Conservation (phyloP, 2,888 invertebrate species). For the Catocala nupta region DNA sequence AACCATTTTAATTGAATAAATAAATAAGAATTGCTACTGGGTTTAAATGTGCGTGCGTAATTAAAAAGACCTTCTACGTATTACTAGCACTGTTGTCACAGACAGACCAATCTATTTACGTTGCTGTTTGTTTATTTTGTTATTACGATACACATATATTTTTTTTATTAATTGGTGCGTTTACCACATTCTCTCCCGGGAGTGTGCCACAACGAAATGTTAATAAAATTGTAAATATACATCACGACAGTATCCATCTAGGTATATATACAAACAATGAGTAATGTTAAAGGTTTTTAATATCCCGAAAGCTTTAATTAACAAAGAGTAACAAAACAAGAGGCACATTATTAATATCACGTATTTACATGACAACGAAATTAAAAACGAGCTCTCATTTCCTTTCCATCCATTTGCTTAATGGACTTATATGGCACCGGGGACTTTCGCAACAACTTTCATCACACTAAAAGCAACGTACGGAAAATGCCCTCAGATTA, state of each 20-base stretch:
- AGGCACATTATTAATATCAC: slow-evolving; percentile 74
- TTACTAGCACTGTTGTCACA: too few relatives aligned
- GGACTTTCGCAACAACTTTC: slow-evolving; percentile 82
- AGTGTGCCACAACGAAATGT: too few relatives aligned
- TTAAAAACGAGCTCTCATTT: slow-evolving; percentile 84
- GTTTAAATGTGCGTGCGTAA: too few relatives aligned
- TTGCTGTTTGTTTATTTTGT: too few relatives aligned
- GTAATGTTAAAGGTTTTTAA: slow-evolving; percentile 51
- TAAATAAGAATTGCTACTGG: too few relatives aligned
- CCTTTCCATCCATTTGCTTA: slow-evolving; percentile 83
- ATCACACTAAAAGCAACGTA: slow-evolving; percentile 85
- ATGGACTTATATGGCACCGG: slow-evolving; percentile 83
- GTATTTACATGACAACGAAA: slow-evolving; percentile 80
- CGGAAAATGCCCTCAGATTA: slow-evolving; percentile 83
- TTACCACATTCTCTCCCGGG: too few relatives aligned
- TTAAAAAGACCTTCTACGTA: too few relatives aligned
- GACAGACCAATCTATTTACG: too few relatives aligned
- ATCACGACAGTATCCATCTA: not conserved
- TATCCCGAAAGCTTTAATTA: slow-evolving; percentile 62
- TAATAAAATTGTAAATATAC: too few relatives aligned
- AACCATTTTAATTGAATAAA: too few relatives aligned
- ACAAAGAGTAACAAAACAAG: slow-evolving; percentile 65
- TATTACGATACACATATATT: too few relatives aligned
- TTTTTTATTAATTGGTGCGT: too few relatives aligned
- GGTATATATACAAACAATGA: slow-evolving; percentile 34